Evolutionary conservation across 2,888 invertebrate species (phyloP), one percentile per base, ranked within the genome.

Genomic region (Linnaemya vulpina): DNA sequence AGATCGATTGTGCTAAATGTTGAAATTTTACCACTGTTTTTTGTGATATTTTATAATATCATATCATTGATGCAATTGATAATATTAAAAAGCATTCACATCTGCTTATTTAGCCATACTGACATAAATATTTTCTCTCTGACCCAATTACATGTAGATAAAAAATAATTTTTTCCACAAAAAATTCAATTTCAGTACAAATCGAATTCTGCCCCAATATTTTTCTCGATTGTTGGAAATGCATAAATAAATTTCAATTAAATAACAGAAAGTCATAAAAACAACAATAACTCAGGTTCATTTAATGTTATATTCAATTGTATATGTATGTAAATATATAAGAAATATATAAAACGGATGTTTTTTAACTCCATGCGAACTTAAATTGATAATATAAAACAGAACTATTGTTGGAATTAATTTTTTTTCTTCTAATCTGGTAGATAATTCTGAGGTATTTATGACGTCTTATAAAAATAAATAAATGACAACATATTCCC

Each of bases 201-300:
- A 71, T 43, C 30, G 25, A 40, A 70, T 70, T 43, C 8, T 15
- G 8, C 51, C 53, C 68, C 51, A 53, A 38, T 53, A 38, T 38
- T 20, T 51, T 68, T 20, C 35, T 38, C 38, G 35, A 68, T 35
- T 53, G 38, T 38, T 68, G 17, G 8, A 68, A 68, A 68, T 68
- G 17, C 60, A 58, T 60, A 30, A 10, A 13, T 30, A 55, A 65
- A 49, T 49, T 43, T 20, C n/a, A 38, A 38, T 17, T 40, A 40
- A 53, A 17, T 51, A 1, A 2, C 8, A 22, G 11, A 1, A 35
- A 49, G 20, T 53, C 17, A 30, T 20, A 76, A 77, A 77, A 60
- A 68, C 68, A 68, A 68, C 49, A 49, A 40, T 60, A 68, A 60
- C 60, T 58, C 46, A 68, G 25, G 40, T 76, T 62, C 40, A 35